Conservation (phyloP, 2,113 vertebrate genomes). For the Labeo catla region DNA sequence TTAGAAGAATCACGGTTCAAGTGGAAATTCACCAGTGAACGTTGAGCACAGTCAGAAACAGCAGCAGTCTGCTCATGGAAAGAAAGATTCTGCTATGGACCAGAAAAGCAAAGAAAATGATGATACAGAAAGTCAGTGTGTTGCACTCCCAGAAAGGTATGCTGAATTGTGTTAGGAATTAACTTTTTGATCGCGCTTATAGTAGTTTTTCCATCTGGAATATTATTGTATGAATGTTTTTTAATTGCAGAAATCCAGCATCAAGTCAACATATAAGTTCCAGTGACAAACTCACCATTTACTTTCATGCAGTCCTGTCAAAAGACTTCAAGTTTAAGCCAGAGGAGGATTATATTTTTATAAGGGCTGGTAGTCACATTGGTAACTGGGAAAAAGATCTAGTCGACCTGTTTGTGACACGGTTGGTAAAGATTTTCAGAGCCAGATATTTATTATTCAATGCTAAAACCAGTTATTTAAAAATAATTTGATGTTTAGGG, state of each 20-base stretch:
- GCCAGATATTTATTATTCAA: neutral
- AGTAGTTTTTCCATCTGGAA: too few relatives aligned
- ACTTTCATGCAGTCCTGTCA: conserved; percentile 89
- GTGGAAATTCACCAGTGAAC: too few relatives aligned
- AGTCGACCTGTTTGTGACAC: conserved; percentile 61
- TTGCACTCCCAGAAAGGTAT: conserved; percentile 37
- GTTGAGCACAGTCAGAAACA: too few relatives aligned
- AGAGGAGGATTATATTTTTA: conserved; percentile 61
- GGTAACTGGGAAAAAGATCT: conserved; percentile 57
- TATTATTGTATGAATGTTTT: neutral
- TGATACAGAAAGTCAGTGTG: neutral
- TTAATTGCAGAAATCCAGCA: conserved; percentile 50
- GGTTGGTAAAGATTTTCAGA: conserved; percentile 55
- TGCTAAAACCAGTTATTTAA: neutral
- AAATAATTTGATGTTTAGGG: conserved; percentile 62
- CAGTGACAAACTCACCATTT: conserved; percentile 72
- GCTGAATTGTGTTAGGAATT: too few relatives aligned
- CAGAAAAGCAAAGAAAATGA: neutral
- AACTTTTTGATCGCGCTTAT: too few relatives aligned
- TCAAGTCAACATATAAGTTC: conserved; percentile 57
- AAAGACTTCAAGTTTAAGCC: conserved; percentile 81
- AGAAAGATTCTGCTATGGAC: neutral
- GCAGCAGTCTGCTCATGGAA: conserved; percentile 21
- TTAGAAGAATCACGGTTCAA: too few relatives aligned
- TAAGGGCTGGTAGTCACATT: conserved; percentile 64